These are phyloP conservation scores for Pituophis catenifer DNA, from an alignment of 2,113 vertebrate species.

Conservation along the genomic window DNA sequence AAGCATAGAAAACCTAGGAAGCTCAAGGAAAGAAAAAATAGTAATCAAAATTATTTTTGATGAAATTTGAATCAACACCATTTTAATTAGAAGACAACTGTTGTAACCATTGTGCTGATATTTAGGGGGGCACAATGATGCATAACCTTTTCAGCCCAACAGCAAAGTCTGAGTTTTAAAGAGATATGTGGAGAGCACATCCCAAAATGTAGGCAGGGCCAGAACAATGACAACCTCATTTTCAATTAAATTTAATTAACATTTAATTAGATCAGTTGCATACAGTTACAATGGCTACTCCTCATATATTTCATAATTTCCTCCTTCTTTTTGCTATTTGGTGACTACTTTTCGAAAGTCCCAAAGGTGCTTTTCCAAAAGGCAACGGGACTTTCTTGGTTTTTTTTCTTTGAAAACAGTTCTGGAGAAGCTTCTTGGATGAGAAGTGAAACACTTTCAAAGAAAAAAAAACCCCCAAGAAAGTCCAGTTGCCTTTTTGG, in stretches of 20 bases:
- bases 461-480: no score
- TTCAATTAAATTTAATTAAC: background rate
- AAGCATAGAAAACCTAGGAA: background rate
- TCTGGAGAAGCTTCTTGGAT: no score
- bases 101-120: background rate
- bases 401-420: no score
- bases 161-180: background rate
- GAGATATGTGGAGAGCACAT: background rate
- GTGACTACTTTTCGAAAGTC: background rate
- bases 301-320: no score
- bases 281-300: background rate
- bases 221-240: background rate
- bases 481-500: no score
- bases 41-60: background rate
- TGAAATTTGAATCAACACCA: background rate
- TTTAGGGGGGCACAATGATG: background rate
- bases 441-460: no score
- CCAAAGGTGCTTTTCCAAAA: no score
- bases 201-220: background rate
- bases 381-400: no score
- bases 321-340: background rate
- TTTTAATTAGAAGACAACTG: background rate
- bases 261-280: background rate
- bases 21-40: background rate
- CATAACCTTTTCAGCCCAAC: background rate